Base-by-base conservation (phyloP, 2,888 invertebrate genomes). In the Amphipoea oculea region DNA sequence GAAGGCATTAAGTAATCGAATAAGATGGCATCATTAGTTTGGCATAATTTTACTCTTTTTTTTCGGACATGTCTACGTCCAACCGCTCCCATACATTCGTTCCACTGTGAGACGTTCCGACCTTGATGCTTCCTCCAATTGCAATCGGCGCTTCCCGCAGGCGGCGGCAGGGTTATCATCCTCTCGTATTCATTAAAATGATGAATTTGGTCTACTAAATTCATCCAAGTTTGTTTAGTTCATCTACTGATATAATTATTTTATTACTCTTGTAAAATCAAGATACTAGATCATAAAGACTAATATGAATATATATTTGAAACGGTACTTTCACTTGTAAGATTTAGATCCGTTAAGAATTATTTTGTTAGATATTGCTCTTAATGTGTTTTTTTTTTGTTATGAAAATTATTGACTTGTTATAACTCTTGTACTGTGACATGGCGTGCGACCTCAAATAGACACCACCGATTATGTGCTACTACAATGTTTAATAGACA, bases 121-220 rank as follows among this genome's bases (percentile, higher is more conserved):
- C 95, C 95, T 96, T 96, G 94, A 91, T 92, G 93, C 92, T 95
- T 95, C 95, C 93, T 94, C 91, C 89, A 90, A 89, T 89, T 91
- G 90, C 91, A 91, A 93, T 92, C 90, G 90, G 85, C 90, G 91
- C 89, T 94, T 94, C 94, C 94, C 92, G 92, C 92, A 91, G 90
- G 79, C 91, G 90, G 91, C 90, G 89, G 80, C 91, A 93, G 93
- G 95, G 95, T 95, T 94, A 95, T 94, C 90, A 94, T 92, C 92
- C 94, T 94, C 90, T 86, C 86, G 88, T 89, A 90, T 85, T 90
- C 90, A 89, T 88, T 89, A 85, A 88, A 89, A 89, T 88, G 70
- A 89, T 88, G 84, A 88, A 91, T 92, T 88, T 89, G 87, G 73
- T 79, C 83, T 83, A 85, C 83, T 78, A 82, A 89, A 78, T 85